phyloP scores from a whole-genome alignment of 2,888 invertebrate genomes.

The Aradus depressus region DNA sequence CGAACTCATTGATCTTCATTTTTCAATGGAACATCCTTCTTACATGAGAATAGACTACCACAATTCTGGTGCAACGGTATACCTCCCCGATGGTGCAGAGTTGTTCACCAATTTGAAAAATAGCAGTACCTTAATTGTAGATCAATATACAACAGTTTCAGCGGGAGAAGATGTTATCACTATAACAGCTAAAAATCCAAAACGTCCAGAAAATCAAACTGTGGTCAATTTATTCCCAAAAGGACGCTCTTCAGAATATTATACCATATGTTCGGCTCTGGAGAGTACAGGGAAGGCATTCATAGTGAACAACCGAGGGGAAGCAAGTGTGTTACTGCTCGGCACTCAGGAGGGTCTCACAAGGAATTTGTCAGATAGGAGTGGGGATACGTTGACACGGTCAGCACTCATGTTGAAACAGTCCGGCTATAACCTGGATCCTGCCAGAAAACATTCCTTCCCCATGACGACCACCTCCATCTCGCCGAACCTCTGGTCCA shows the following conservation, averaged over 20 bases:
- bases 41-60: slow-evolving; percentile 8
- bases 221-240: neutral
- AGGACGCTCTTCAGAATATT: neutral
- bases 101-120: neutral
- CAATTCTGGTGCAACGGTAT: neutral
- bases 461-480: no score
- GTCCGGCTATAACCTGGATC: no score
- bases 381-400: no score
- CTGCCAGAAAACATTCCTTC: no score
- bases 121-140: neutral
- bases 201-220: neutral
- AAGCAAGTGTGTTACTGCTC: neutral
- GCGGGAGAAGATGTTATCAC: neutral
- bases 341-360: neutral
- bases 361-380: no score
- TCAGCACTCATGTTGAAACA: no score
- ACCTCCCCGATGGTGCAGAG: slow-evolving; percentile 1
- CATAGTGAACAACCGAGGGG: neutral
- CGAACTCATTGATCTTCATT: neutral
- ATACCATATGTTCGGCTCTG: neutral
- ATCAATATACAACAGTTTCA: neutral
- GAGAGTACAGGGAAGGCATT: slow-evolving; percentile 1
- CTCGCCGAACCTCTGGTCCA: no score
- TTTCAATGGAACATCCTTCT: slow-evolving; percentile 7
- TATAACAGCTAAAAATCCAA: neutral